phyloP scores from a whole-genome alignment of 2,113 vertebrate species.

The Limanda limanda region DNA sequence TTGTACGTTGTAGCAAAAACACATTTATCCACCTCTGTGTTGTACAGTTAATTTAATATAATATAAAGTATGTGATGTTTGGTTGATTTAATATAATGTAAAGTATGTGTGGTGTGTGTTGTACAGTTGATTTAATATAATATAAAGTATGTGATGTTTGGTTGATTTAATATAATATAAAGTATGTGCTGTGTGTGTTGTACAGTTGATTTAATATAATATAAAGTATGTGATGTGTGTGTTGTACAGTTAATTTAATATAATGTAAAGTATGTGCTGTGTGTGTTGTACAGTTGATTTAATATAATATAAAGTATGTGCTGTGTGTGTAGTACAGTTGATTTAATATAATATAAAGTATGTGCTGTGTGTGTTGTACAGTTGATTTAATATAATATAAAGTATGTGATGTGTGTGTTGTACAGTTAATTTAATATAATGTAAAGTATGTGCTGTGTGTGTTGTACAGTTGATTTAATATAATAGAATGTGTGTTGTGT shows the following conservation, averaged over 20 bases:
- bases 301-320: too few species aligned
- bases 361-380: not conserved
- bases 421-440: too few species aligned
- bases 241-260: not conserved
- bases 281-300: not conserved
- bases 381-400: not conserved
- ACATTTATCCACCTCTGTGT: not conserved
- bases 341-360: not conserved
- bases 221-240: not conserved
- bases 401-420: not conserved
- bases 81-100: too few species aligned
- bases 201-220: too few species aligned
- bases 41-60: not conserved
- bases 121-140: too few species aligned
- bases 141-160: not conserved
- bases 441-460: not conserved
- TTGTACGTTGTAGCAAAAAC: not conserved
- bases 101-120: not conserved
- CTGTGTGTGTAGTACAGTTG: not conserved
- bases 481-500: not conserved
- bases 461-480: not conserved
- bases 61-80: too few species aligned
- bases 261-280: not conserved
- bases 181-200: not conserved
- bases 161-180: not conserved